Base-by-base conservation (phyloP, 2,888 invertebrate genomes). In the Barypeithes pellucidus region DNA sequence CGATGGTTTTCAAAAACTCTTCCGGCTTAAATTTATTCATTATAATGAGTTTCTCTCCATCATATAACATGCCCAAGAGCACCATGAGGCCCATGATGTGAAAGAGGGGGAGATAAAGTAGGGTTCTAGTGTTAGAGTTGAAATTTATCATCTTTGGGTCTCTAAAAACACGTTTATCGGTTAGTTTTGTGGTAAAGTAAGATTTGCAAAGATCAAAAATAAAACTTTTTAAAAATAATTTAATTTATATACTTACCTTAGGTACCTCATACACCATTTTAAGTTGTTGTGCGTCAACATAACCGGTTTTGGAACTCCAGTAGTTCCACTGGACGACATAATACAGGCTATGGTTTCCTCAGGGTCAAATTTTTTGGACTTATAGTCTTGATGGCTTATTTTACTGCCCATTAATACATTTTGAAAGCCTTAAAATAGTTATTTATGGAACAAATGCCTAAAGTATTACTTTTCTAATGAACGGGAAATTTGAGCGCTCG, bases 1-100 rank as follows among this genome's bases (percentile, higher is more conserved):
- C 90, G 78, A 95, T 90, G 1, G 90, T 88, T 78, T 89, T 88
- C 43, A 95, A 87, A 82, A 93, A 95, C n/a, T 88, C 83, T 73
- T 91, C 87, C 60, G 78, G 80, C 22, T 80, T 75, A 66, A 82
- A 83, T 43, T 39, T 62, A 7, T 43, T 62, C 24, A 20, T 43
- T 16, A 62, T 62, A 24, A 62, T 14, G 11, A 43, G 9, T 29
- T 62, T 41, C 9, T 62, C 43, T 22, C 43, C 62, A 11, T 18
- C 4, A n/a, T 39, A 5, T n/a, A 62, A 18, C 7, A n/a, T 12
- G 5, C 16, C 45, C 16, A 62, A 20, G 20, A 62, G 43, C 7
- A 39, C 20, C 62, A 62, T 62, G n/a, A 62, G 7, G 22, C 62
- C 62, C 45, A 62, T 41, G 7, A 62, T 43, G 20, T 62, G 62